Base-by-base conservation (phyloP, 1,140 invertebrate species). In the Whitmania pigra region DNA sequence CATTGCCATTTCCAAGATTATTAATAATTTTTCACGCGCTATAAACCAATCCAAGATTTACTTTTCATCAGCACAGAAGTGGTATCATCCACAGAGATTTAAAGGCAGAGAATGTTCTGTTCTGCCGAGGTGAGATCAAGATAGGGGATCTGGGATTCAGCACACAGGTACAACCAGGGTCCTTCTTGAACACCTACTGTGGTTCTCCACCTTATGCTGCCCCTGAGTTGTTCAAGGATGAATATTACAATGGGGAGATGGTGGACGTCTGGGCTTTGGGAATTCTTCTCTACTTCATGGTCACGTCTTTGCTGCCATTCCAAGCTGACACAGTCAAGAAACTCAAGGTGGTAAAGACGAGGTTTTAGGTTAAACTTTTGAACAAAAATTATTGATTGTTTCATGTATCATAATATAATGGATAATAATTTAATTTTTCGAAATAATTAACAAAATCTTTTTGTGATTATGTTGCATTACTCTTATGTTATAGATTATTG, bases 171-270 rank as follows among this genome's bases (percentile, higher is more conserved):
- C 81, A 84, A 69, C 78, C 82, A 77, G 85, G 87, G 79, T 85
- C 90, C 77, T 85, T 86, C 53, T 80, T 94, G 18, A 87, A 86
- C 73, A 93, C 92, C 69, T 83, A 81, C 68, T 93, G 91, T 82
- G 91, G 91, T 4, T 90, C 89, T 18, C 91, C 91, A n/a, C 90
- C 90, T 0, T 93, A 93, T 81, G 91, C 91, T 7, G 91, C 91
- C 0, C 91, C 91, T 0, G 91, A 94, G 83, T 81, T 94, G 40
- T 87, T 87, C 75, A 83, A 87, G 68, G 90, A 90, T 76, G 88
- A 89, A 77, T 85, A 87, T 71, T 92, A 92, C 80, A 77, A 80
- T 71, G 87, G 91, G 0, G 82, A 85, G 1, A 86, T 86, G 57
- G 91, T 92, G 0, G 88, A 93, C 80, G 85, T 91, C 2, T 93